Percentiles rank a stretch among this genome's conserved stretches.
These are phyloP conservation scores for Drosophila ochracea DNA, from an alignment of 2,888 invertebrate genomes.

Conservation along the genomic window DNA sequence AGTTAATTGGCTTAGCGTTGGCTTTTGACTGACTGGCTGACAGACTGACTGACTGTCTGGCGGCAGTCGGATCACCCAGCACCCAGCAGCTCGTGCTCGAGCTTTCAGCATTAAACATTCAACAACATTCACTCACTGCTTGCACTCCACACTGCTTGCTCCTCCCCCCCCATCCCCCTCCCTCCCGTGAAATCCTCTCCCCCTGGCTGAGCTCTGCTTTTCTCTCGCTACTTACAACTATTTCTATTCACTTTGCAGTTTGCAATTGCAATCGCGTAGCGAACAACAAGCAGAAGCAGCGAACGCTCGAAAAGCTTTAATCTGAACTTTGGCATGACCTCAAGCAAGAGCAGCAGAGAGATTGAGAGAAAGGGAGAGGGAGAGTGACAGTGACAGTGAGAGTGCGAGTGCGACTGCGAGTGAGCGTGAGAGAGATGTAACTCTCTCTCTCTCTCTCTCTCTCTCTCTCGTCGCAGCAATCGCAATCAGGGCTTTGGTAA, in stretches of 20 bases:
- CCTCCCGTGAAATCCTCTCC: fast-evolving
- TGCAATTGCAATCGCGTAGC: constrained; percentile 44
- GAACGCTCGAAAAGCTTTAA: constrained; percentile 39
- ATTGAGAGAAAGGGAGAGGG: background rate
- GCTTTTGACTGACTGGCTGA: constrained; percentile 39
- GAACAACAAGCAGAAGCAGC: constrained; percentile 9
- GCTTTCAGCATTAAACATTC: constrained; percentile 61
- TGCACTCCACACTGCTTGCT: background rate
- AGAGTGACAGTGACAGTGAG: background rate
- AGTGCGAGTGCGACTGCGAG: constrained; percentile 11
- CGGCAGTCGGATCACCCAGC: constrained; percentile 1
- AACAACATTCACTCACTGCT: constrained; percentile 43
- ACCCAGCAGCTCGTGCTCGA: background rate
- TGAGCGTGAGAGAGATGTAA: background rate
- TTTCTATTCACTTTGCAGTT: constrained; percentile 44
- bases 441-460: background rate
- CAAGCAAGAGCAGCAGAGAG: background rate
- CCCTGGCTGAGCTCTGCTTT: background rate
- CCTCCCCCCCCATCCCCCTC: background rate
- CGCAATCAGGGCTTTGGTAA: background rate
- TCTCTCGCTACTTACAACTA: constrained; percentile 18
- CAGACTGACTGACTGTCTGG: constrained; percentile 10
- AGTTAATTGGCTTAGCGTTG: constrained; percentile 73
- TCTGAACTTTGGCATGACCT: constrained; percentile 52
- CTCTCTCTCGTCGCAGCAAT: background rate